Conservation (phyloP, 2,888 invertebrate species). For the Acleris laterana region DNA sequence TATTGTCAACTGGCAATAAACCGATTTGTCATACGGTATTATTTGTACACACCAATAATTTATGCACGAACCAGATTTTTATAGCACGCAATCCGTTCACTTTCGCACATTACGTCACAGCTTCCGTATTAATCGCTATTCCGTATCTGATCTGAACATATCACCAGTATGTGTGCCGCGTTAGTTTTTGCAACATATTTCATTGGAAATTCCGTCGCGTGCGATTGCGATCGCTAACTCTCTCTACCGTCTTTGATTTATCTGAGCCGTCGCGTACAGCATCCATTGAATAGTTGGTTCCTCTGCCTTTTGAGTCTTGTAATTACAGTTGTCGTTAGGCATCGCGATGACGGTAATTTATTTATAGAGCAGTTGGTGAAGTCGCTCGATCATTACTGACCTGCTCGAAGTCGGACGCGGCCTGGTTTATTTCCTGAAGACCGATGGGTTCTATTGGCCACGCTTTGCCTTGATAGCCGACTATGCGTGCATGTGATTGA, state of each 20-base stretch:
- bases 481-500: conserved; percentile 28
- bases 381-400: conserved; percentile 52
- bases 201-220: conserved; percentile 76
- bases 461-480: conserved; percentile 10
- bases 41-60: conserved; percentile 7
- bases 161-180: conserved; percentile 41
- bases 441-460: conserved; percentile 2
- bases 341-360: conserved; percentile 23
- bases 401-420: conserved; percentile 53
- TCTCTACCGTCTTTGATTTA: conserved; percentile 52
- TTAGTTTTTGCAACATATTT: conserved; percentile 61
- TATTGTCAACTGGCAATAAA: conserved; percentile 9
- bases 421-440: conserved; percentile 22
- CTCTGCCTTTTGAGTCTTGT: conserved; percentile 18
- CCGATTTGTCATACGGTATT: not conserved
- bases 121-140: conserved; percentile 57
- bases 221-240: conserved; percentile 52
- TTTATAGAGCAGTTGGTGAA: conserved; percentile 42
- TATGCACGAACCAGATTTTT: conserved; percentile 35
- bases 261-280: conserved; percentile 42
- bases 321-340: conserved; percentile 7
- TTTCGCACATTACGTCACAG: conserved; percentile 62
- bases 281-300: conserved; percentile 50
- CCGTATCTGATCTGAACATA: conserved; percentile 50
- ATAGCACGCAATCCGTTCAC: conserved; percentile 58